A percentile compares a stretch with the other conserved stretches of the same genome.
Conservation (phyloP, 2,797 vertebrate species). For the Picus viridis region DNA sequence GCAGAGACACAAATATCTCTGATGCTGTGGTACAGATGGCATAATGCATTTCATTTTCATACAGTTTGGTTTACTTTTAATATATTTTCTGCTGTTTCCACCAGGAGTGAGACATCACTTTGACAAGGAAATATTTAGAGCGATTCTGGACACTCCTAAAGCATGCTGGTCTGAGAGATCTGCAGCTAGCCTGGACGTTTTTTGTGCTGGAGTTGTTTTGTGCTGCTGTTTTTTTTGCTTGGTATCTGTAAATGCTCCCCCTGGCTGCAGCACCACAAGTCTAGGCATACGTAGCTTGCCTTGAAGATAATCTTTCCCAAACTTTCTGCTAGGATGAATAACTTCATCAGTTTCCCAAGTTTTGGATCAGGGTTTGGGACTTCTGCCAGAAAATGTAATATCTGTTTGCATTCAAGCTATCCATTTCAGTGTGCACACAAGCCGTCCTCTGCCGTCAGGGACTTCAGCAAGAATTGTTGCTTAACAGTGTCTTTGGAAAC, state of each 20-base stretch:
- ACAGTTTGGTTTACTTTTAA: neutral
- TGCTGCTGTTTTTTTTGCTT: neutral
- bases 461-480: neutral
- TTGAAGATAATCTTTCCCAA: neutral
- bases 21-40: neutral
- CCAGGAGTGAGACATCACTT: neutral
- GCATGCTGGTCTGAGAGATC: neutral
- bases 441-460: neutral
- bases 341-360: neutral
- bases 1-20: neutral
- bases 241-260: neutral
- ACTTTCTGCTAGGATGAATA: neutral
- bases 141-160: neutral
- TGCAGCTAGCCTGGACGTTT: neutral
- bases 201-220: neutral
- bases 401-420: neutral
- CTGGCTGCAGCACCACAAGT: neutral
- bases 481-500: constrained; percentile 31
- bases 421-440: neutral
- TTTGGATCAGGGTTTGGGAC: neutral
- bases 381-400: neutral
- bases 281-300: neutral
- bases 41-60: neutral
- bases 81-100: neutral
- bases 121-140: neutral